phyloP scores from a whole-genome alignment of 2,888 invertebrate species.

The Cerastoderma edule region DNA sequence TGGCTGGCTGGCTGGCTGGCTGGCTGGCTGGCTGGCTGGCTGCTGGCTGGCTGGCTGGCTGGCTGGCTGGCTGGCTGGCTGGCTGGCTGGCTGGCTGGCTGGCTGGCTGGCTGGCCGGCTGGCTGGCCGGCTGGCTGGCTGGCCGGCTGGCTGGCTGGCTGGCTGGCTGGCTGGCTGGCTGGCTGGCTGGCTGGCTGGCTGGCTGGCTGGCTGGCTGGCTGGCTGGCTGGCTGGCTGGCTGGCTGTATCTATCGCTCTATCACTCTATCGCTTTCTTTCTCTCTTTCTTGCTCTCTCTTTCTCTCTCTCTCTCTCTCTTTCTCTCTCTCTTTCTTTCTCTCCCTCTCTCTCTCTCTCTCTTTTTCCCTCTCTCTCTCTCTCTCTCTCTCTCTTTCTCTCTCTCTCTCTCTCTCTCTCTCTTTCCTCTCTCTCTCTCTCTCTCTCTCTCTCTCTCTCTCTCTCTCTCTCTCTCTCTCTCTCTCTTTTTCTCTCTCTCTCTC shows the following conservation, averaged over 20 bases:
- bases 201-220: too few species aligned
- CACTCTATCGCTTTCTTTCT: background rate
- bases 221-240: too few species aligned
- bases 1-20: too few species aligned
- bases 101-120: too few species aligned
- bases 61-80: too few species aligned
- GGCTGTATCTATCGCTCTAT: background rate
- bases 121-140: too few species aligned
- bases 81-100: too few species aligned
- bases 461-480: constrained; percentile 17
- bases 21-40: too few species aligned
- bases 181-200: too few species aligned
- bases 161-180: background rate
- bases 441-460: constrained; percentile 9
- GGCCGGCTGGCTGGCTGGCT: background rate
- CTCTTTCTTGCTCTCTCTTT: background rate
- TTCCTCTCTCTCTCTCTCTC: background rate
- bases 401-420: constrained; percentile 19
- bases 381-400: constrained; percentile 18
- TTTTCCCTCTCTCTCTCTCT: constrained; percentile 16
- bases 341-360: constrained; percentile 18
- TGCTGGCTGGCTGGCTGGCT: too few species aligned
- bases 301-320: background rate
- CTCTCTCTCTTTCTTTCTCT: background rate
- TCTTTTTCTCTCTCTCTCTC: constrained; percentile 15